A percentile compares a stretch with the other conserved stretches of the same genome.
Conservation (phyloP, 2,888 invertebrate genomes). For the Yponomeuta malinellus region DNA sequence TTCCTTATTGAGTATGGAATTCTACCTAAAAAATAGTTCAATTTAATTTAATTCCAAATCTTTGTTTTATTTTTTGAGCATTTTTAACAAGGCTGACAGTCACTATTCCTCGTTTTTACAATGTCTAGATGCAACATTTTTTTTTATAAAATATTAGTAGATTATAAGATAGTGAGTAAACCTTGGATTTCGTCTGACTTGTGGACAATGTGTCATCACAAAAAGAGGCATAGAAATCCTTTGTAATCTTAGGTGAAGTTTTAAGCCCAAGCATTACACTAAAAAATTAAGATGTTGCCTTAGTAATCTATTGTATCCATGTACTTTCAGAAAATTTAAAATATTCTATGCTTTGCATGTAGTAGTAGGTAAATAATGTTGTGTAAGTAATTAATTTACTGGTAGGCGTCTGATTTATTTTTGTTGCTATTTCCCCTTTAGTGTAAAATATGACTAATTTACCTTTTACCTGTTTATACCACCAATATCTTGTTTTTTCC, state of each 20-base stretch:
- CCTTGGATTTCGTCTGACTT: background rate
- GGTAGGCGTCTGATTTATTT: background rate
- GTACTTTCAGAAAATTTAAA: background rate
- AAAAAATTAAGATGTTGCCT: background rate
- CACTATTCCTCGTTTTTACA: background rate
- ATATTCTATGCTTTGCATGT: background rate
- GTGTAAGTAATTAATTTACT: background rate
- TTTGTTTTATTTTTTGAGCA: slow-evolving; percentile 14
- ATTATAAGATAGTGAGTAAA: background rate
- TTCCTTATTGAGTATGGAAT: slow-evolving; percentile 92
- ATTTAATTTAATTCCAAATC: slow-evolving; percentile 5
- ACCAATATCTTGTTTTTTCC: too few species aligned
- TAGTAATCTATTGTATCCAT: background rate
- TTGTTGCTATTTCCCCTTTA: background rate
- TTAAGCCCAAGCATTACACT: background rate
- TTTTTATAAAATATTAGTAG: background rate
- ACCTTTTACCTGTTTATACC: too few species aligned
- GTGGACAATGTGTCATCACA: background rate
- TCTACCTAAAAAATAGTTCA: slow-evolving; percentile 79
- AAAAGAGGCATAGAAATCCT: background rate
- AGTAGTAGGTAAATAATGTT: background rate
- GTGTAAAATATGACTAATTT: background rate
- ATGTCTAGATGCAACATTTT: background rate
- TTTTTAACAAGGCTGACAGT: background rate
- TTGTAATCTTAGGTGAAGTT: background rate